phyloP scores from a whole-genome alignment of 1,140 invertebrate species.

The Drosophila guanche region DNA sequence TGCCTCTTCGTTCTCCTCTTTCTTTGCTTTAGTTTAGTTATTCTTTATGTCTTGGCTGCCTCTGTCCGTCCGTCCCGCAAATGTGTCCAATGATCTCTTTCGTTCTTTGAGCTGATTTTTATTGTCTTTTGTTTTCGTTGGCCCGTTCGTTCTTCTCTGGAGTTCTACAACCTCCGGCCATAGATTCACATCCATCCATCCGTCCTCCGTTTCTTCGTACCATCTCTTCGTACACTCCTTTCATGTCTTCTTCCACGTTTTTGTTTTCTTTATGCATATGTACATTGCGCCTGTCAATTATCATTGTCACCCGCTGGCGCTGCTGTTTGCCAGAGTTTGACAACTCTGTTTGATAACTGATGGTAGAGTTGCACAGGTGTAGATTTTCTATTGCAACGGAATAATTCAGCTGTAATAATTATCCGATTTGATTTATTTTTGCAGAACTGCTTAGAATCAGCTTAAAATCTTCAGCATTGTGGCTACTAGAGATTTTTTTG shows the following conservation, averaged over 20 bases:
- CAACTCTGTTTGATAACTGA: neutral
- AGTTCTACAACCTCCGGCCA: constrained; percentile 45
- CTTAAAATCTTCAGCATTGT: no score
- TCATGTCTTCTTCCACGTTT: no score
- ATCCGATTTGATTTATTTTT: no score
- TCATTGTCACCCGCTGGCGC: constrained; percentile 1
- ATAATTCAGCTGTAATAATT: no score
- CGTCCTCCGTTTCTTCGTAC: neutral
- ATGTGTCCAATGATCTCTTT: constrained; percentile 73
- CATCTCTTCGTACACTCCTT: no score
- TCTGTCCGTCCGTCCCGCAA: constrained; percentile 42
- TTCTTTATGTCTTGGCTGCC: constrained; percentile 8
- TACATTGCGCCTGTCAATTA: constrained; percentile 11
- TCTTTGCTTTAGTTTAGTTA: constrained; percentile 16
- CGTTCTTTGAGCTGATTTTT: constrained; percentile 54
- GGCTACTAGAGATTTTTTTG: no score
- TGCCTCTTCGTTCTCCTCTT: constrained; percentile 27
- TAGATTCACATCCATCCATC: neutral
- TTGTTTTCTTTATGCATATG: constrained; percentile 6
- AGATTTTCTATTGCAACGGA: no score
- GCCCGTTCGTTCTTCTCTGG: constrained; percentile 2
- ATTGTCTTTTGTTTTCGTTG: constrained; percentile 49
- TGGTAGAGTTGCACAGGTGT: no score
- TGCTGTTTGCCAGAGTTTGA: neutral
- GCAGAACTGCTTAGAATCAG: no score